Percentiles rank a stretch among this genome's conserved stretches.
Evolutionary conservation across 2,888 invertebrate species (phyloP).

Genomic region (Dione vanillae): DNA sequence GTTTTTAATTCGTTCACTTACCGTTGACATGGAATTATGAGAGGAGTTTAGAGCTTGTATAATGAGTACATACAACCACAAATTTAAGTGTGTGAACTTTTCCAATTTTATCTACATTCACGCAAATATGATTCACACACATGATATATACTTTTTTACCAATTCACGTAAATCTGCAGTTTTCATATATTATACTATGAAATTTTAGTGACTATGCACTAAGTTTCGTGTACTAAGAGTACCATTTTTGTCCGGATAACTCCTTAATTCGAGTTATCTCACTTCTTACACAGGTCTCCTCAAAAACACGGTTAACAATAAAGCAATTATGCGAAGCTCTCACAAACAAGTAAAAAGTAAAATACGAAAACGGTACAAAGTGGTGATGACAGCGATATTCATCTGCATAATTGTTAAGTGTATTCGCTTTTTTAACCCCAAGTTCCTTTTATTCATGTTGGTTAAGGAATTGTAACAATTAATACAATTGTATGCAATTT

Average conservation of each 20-base stretch:
- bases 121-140: no score
- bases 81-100: no score
- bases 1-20: no score
- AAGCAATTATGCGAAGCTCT: conserved; percentile 6
- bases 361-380: conserved; percentile 11
- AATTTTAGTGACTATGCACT: no score
- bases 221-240: no score
- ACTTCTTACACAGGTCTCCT: not conserved
- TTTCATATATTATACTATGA: no score
- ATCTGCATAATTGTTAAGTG: conserved; percentile 22
- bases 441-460: conserved; percentile 5
- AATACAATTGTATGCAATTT: not conserved
- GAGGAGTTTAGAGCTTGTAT: no score
- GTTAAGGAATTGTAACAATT: conserved; percentile 16
- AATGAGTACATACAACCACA: no score
- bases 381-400: conserved; percentile 15
- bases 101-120: no score
- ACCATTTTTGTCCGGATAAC: not conserved
- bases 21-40: no score
- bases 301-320: conserved; percentile 5
- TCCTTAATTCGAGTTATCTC: not conserved
- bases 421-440: conserved; percentile 17
- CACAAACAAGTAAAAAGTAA: conserved; percentile 14
- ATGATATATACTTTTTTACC: no score
- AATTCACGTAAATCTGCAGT: no score